These are phyloP conservation scores for Limenitis camilla DNA, from an alignment of 2,888 invertebrate species.

Conservation along the genomic window DNA sequence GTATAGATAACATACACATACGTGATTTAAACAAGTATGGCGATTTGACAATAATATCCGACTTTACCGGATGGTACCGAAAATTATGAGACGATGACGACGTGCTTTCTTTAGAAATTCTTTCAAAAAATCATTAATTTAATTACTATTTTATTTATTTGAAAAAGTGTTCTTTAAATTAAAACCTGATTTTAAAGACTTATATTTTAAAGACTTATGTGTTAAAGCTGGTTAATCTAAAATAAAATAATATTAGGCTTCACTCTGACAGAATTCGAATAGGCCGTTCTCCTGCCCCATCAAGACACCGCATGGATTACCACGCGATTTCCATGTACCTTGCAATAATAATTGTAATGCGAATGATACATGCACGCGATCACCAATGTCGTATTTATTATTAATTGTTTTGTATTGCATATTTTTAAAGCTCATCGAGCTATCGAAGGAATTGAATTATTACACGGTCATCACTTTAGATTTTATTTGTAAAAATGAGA, in stretches of 20 bases:
- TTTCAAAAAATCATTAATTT: no score
- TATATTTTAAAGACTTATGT: no score
- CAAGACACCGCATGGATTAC: constrained; percentile 37
- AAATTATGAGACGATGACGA: no score
- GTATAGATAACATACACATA: no score
- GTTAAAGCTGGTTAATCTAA: no score
- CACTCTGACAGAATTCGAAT: constrained; percentile 13
- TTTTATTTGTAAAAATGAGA: not conserved
- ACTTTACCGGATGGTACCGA: no score
- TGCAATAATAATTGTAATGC: constrained; percentile 58
- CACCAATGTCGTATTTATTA: constrained; percentile 20
- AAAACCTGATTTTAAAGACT: no score
- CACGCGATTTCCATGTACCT: constrained; percentile 65
- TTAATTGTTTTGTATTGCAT: constrained; percentile 32
- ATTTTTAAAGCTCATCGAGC: constrained; percentile 39
- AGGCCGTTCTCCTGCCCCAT: constrained; percentile 29
- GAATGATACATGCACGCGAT: constrained; percentile 68
- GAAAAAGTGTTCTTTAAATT: no score
- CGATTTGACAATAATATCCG: no score
- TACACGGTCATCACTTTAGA: not conserved
- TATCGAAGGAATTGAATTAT: constrained; percentile 34
- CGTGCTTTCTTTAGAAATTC: no score
- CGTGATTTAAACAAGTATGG: no score
- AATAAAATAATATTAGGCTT: constrained; percentile 11
- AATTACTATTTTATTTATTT: no score